Percentiles rank a stretch among this genome's conserved stretches.
Conservation (phyloP, 2,797 vertebrate species). For the Acanthopagrus latus region DNA sequence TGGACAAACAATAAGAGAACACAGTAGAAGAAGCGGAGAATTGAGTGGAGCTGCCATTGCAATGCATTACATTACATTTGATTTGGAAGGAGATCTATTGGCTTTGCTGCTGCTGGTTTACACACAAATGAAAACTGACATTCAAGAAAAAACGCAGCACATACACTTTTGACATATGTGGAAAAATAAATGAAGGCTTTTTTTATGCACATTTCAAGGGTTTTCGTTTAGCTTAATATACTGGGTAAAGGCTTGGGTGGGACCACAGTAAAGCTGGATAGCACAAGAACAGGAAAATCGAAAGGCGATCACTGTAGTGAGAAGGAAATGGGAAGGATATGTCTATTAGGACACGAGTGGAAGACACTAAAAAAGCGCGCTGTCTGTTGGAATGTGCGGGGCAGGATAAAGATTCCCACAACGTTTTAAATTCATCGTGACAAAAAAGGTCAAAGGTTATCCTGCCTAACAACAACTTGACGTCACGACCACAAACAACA, state of each 20-base stretch:
- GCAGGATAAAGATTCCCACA: constrained; percentile 68
- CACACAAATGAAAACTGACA: constrained; percentile 73
- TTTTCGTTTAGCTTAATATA: constrained; percentile 87
- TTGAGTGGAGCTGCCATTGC: constrained; percentile 82
- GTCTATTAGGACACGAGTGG: constrained; percentile 49
- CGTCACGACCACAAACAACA: constrained; percentile 60
- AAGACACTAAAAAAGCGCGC: constrained; percentile 68
- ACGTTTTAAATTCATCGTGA: constrained; percentile 36
- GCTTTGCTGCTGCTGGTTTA: constrained; percentile 81
- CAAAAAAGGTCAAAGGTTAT: constrained; percentile 54
- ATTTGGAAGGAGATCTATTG: constrained; percentile 81
- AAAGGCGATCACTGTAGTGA: constrained; percentile 45
- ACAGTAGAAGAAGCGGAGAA: constrained; percentile 65
- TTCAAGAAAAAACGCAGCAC: constrained; percentile 72
- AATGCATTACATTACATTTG: constrained; percentile 75
- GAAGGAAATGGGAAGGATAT: constrained; percentile 38
- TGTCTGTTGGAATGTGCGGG: constrained; percentile 84
- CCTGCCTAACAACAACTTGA: constrained; percentile 75
- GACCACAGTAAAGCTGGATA: constrained; percentile 79
- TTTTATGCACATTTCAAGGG: constrained; percentile 86
- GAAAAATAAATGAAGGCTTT: constrained; percentile 62
- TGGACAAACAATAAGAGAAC: constrained; percentile 53
- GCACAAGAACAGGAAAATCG: constrained; percentile 43
- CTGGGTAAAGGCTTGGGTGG: constrained; percentile 83
- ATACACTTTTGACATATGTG: constrained; percentile 60